Evolutionary conservation across 2,113 vertebrate species (phyloP), one percentile per base, ranked within the genome.

Genomic region (Lophura nycthemera): DNA sequence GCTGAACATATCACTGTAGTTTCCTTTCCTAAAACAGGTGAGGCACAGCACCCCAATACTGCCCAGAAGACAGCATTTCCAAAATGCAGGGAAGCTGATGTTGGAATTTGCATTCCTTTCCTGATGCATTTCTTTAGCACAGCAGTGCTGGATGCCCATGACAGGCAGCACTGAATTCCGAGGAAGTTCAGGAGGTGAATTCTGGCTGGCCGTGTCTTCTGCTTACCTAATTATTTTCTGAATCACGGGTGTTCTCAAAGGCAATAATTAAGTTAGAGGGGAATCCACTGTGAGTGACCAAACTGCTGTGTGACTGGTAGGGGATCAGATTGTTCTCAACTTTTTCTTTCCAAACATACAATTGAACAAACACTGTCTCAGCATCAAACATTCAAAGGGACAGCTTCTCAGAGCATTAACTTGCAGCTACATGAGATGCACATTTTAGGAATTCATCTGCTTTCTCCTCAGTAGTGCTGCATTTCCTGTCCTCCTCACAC

Each of bases 151-250:
- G 88, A 34, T 60, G 42, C 65, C 34, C 60, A 40, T 45, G 64
- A 71, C 76, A 89, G 56, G 19, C 29, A 86, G 66, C 70, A 7
- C 11, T 86, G 94, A 95, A 89, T 79, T 95, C 67, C 36, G 13
- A 75, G 67, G 20, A 71, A 91, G 94, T 95, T 97, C 87, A 95
- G 47, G 66, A 93, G 70, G 83, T 95, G 65, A 95, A 92, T 71
- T 95, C 89, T 72, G 60, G 60, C 85, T 69, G 56, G 64, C 85
- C 79, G 6, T 48, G 52, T 73, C 66, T 90, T 92, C 93, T 0
- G 0, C 73, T 92, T 87, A 50, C 54, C 70, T 90, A 88, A 92
- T 90, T 96, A 84, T 92, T 93, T 94, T 90, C 90, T 94, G 88
- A 91, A 90, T 92, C 77, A 83, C 48, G 91, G 84, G 70, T 82